Conservation (phyloP, 2,797 vertebrate species). For the Gallinago solitaria region DNA sequence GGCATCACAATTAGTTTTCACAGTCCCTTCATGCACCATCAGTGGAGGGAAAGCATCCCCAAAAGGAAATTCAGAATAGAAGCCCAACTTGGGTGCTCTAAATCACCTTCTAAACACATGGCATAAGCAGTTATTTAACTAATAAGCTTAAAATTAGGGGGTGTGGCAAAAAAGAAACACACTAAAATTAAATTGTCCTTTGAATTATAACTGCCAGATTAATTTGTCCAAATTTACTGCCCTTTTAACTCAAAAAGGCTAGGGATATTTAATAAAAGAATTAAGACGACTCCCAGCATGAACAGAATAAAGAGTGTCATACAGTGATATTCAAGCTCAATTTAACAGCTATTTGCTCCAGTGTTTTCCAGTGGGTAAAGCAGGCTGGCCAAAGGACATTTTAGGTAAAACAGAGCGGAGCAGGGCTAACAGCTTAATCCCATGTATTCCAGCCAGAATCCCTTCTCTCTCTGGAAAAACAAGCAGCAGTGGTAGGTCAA, state of each 20-base stretch:
- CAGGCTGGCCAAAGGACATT: slow-evolving; percentile 5
- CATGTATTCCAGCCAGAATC: not conserved
- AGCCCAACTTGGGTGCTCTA: not conserved
- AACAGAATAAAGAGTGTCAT: not conserved
- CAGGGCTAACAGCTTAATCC: not conserved
- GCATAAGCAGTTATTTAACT: not conserved
- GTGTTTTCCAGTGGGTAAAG: not conserved
- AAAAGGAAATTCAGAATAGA: not conserved
- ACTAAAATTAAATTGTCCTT: not conserved
- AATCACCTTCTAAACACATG: not conserved
- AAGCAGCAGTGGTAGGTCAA: not conserved
- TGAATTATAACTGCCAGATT: not conserved
- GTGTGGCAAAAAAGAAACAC: not conserved
- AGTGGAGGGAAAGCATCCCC: not conserved
- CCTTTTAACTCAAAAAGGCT: not conserved
- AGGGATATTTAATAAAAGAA: not conserved
- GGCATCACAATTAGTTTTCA: not conserved
- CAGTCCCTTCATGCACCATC: not conserved
- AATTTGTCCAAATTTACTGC: not conserved
- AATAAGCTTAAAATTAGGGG: not conserved
- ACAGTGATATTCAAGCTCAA: slow-evolving; percentile 25
- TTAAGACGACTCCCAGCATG: not conserved
- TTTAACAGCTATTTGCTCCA: slow-evolving; percentile 7
- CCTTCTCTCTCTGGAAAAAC: not conserved
- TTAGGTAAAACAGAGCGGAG: not conserved